Base-by-base conservation (phyloP, 2,888 invertebrate genomes). In the Acleris cristana region DNA sequence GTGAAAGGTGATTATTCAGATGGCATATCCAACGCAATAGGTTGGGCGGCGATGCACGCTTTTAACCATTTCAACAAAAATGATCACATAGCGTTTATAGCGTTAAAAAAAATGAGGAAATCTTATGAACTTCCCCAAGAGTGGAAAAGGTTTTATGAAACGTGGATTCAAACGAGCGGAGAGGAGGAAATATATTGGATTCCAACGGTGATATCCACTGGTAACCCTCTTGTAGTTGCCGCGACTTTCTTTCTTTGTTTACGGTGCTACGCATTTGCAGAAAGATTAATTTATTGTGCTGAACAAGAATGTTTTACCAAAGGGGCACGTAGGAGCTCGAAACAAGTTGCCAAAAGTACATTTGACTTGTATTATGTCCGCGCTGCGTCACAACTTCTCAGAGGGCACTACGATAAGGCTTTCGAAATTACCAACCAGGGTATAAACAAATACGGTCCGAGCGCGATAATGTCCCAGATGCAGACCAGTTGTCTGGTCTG, bases 161-260 rank as follows among this genome's bases (percentile, higher is more conserved):
- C 84, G 23, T 92, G 91, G 91, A 74, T 73, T 12, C 83, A 85
- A 8, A 78, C 80, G 2, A 92, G 89, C 67, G 92, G 92, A 1
- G 85, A 90, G 72, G 90, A 92, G 77, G 91, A 92, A 79, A 72
- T 79, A 3, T 84, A 80, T 74, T 92, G 92, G 92, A 76, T 80
- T 48, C 92, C 92, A 5, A 70, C 74, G 14, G 71, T 77, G 3
- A 61, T 92, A 44, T 67, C 75, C 64, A 68, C 74, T 21, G 68
- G 76, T 19, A 85, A 90, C 71, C 91, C 92, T 18, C 72, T 92
- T 10, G 64, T 92, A 49, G 79, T 90, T 40, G 82, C 91, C n/a
- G 85, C 92, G 56, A 88, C 92, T 5, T 90, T 92, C 71, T 92
- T 92, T 72, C 79, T 92, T 40, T 91, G 91, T 70, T 79, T 92